These are phyloP conservation scores for Araneus ventricosus DNA, from an alignment of 1,140 invertebrate species.

Conservation along the genomic window DNA sequence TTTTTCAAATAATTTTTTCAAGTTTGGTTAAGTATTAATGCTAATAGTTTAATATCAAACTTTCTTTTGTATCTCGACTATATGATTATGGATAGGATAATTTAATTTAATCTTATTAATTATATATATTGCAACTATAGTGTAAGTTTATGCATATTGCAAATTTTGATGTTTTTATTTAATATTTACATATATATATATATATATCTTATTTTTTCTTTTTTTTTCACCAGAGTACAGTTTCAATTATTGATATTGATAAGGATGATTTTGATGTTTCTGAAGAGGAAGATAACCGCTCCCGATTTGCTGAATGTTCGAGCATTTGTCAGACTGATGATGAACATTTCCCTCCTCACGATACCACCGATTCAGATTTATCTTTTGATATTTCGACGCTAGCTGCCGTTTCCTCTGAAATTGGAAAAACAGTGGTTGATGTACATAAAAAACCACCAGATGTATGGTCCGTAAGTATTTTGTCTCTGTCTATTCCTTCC, in stretches of 20 bases:
- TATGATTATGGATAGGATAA: too few species aligned
- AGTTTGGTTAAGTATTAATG: too few species aligned
- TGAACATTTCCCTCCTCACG: background rate
- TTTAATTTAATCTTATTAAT: too few species aligned
- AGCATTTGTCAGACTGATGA: background rate
- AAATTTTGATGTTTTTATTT: too few species aligned
- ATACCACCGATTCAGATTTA: background rate
- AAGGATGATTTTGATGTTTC: background rate
- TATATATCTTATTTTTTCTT: too few species aligned
- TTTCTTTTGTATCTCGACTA: too few species aligned
- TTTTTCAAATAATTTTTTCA: too few species aligned
- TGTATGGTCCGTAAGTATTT: constrained; percentile 49
- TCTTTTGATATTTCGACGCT: background rate
- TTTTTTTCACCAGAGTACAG: background rate
- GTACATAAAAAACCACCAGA: background rate
- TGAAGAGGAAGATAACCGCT: background rate
- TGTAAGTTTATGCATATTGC: too few species aligned
- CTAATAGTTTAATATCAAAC: too few species aligned
- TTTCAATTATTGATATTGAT: background rate
- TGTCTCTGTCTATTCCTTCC: background rate
- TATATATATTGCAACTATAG: too few species aligned
- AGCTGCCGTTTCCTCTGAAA: background rate
- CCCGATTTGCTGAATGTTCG: background rate
- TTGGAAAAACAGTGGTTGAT: background rate
- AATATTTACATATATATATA: too few species aligned